Evolutionary conservation across 2,888 invertebrate species (phyloP), one percentile per base, ranked within the genome.

Genomic region (Eucera pruinosa): DNA sequence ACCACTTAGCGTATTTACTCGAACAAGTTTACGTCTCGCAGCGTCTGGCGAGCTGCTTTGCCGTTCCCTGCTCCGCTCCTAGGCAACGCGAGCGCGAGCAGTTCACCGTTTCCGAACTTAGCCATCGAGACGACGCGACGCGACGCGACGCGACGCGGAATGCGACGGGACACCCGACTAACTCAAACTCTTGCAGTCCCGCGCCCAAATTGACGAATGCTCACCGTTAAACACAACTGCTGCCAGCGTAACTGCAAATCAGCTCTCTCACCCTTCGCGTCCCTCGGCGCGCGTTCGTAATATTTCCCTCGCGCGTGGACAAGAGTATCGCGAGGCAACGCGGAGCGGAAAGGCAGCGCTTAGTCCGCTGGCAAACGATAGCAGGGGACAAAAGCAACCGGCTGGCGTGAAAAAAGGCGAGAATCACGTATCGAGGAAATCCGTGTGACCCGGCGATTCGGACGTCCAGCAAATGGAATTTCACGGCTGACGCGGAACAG

Each of bases 131-230:
- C 65, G 60, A 7, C 18, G 43, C 25, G 69, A 48, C 48, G 33
- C 57, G 33, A 7, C 7, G 33, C 33, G n/a, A n/a, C n/a, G n/a
- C n/a, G n/a, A 33, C 33, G 33, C 3, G 33, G 33, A 33, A 33
- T n/a, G 30, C 30, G 6, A 30, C 47, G 43, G 36, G 65, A 50
- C 39, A 11, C 48, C 50, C 3, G 9, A 36, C 27, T 23, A 25
- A 15, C 41, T 30, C 68, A 68, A 71, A 67, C 71, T 76, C 30
- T 50, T 45, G 68, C 58, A 76, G 81, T 30, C n/a, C n/a, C 70
- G 74, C 78, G 81, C 83, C 74, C 50, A 60, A 77, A 70, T 86
- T 86, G 82, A 86, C 82, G 76, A 77, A 87, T 80, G 83, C 52
- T 81, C 80, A 82, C 77, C 73, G 72, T 76, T 73, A 78, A 78